Conservation (phyloP, 1,140 invertebrate species). For the Reticulitermes speratus region DNA sequence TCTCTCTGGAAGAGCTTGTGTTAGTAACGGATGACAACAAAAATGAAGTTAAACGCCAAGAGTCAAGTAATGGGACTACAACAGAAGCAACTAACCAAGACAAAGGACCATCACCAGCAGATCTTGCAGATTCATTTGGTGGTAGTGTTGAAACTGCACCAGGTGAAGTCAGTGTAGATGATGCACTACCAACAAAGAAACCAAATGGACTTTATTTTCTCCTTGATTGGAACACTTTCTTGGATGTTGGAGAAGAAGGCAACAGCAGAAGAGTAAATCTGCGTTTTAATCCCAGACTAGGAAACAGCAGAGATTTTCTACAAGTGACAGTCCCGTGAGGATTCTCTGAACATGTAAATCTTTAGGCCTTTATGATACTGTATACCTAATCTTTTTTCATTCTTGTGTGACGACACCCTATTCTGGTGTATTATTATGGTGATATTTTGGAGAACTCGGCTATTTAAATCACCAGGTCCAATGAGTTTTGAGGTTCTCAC, state of each 20-base stretch:
- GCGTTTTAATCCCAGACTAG: conserved; percentile 73
- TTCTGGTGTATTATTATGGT: no score
- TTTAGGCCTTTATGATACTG: no score
- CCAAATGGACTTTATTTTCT: conserved; percentile 79
- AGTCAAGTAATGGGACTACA: conserved; percentile 39
- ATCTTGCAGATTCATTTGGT: conserved; percentile 75
- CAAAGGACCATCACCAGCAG: conserved; percentile 54
- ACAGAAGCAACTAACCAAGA: neutral
- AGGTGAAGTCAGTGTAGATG: conserved; percentile 50
- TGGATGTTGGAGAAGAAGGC: conserved; percentile 75
- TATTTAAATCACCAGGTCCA: no score
- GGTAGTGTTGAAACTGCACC: conserved; percentile 53
- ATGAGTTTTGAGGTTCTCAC: no score
- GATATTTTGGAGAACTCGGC: no score
- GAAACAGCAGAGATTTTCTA: conserved; percentile 41
- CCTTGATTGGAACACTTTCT: conserved; percentile 80
- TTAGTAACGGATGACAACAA: conserved; percentile 41
- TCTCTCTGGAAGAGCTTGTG: conserved; percentile 49
- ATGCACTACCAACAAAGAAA: conserved; percentile 47
- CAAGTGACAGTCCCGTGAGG: conserved; percentile 28
- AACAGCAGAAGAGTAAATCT: conserved; percentile 64
- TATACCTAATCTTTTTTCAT: no score
- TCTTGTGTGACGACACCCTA: no score
- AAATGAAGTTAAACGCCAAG: conserved; percentile 51
- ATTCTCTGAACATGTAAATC: no score